These are phyloP conservation scores for Xestia xanthographa DNA, from an alignment of 2,888 invertebrate species.

Conservation along the genomic window DNA sequence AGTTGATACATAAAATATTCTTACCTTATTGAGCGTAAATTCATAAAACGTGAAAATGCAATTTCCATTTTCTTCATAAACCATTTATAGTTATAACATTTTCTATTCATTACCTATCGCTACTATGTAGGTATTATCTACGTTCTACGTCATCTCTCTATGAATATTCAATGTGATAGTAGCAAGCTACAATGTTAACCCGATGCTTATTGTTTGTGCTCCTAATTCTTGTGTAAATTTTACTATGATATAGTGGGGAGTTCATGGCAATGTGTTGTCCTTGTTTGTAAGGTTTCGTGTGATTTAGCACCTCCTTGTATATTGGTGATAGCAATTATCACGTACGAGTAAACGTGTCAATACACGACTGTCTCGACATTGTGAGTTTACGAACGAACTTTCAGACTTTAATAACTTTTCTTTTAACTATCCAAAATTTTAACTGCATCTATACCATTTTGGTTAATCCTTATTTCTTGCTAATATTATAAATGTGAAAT, in stretches of 20 bases:
- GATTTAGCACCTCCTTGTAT: slow-evolving; percentile 54
- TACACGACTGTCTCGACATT: neutral
- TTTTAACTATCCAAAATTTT: neutral
- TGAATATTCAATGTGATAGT: slow-evolving; percentile 49
- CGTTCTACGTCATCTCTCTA: slow-evolving; percentile 21
- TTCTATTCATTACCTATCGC: slow-evolving; percentile 20
- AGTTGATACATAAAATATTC: neutral
- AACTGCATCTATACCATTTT: neutral
- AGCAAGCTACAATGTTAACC: slow-evolving; percentile 25
- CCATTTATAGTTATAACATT: slow-evolving; percentile 4
- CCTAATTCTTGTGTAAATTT: slow-evolving; percentile 54
- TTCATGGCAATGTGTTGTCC: slow-evolving; percentile 61
- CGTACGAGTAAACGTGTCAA: neutral
- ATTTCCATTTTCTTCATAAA: slow-evolving; percentile 30
- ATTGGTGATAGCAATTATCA: slow-evolving; percentile 63
- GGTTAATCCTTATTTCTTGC: neutral
- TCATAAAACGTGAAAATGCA: slow-evolving; percentile 11
- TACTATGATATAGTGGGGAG: slow-evolving; percentile 33
- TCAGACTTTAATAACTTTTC: neutral
- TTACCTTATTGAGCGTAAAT: neutral
- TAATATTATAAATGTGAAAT: neutral
- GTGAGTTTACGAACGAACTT: neutral
- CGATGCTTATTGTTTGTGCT: slow-evolving; percentile 44
- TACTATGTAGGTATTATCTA: slow-evolving; percentile 4
- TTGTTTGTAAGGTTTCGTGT: slow-evolving; percentile 49